These are phyloP conservation scores for Mesocentrotus franciscanus DNA, from an alignment of 53 echinoderm and acorn worm genomes.

Conservation along the genomic window DNA sequence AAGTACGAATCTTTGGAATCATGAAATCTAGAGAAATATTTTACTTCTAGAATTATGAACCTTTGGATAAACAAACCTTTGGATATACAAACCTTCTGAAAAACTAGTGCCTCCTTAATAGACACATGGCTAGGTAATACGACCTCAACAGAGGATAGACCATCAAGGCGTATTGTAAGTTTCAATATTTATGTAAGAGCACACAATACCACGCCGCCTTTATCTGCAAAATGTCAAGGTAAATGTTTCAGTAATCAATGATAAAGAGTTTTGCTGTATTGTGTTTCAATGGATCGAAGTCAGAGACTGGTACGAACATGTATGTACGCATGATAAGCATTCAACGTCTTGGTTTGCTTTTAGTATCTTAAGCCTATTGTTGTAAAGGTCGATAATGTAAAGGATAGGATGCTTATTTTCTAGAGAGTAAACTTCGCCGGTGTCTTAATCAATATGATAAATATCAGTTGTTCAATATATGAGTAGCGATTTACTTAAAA, in stretches of 20 bases:
- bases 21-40: too few relatives aligned
- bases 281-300: not conserved
- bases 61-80: too few relatives aligned
- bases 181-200: not conserved
- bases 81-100: too few relatives aligned
- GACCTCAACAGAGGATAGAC: not conserved
- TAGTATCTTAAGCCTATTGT: not conserved
- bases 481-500: not conserved
- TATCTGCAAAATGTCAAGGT: slow-evolving; percentile 35
- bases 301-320: not conserved
- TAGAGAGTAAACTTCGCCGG: not conserved
- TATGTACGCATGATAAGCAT: not conserved
- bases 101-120: too few relatives aligned
- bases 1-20: too few relatives aligned
- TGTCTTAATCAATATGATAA: too few relatives aligned
- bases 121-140: not conserved
- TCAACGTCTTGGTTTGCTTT: not conserved
- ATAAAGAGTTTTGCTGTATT: not conserved
- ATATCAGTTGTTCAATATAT: not conserved
- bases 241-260: slow-evolving; percentile 34
- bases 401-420: not conserved
- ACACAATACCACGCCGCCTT: slow-evolving; percentile 7
- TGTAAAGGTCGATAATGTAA: not conserved
- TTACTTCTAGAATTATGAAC: too few relatives aligned
- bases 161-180: not conserved